Percentiles rank a stretch among this genome's conserved stretches.
Evolutionary conservation across 2,888 invertebrate species (phyloP).

Genomic region (Patella ulyssiponensis): DNA sequence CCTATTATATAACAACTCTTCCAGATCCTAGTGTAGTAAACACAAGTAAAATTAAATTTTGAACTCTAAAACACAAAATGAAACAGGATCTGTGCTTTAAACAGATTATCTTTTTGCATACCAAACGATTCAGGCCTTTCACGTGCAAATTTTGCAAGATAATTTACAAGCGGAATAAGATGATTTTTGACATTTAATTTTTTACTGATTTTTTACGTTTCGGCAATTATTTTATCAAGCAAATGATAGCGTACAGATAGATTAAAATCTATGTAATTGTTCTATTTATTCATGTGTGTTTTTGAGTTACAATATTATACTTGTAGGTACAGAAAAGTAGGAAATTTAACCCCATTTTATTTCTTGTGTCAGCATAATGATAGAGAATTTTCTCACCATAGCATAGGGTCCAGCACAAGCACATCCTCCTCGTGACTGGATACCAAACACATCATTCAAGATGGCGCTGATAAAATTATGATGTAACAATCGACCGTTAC

Average conservation of each 20-base stretch:
- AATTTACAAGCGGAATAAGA: neutral
- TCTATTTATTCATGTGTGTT: too few relatives aligned
- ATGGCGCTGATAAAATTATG: constrained; percentile 90
- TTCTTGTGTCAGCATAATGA: neutral
- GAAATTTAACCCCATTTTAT: neutral
- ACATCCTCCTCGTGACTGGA: constrained; percentile 78
- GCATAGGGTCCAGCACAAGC: constrained; percentile 88
- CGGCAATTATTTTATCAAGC: too few relatives aligned
- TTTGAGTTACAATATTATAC: too few relatives aligned
- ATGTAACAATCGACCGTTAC: constrained; percentile 84
- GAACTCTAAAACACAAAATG: too few relatives aligned
- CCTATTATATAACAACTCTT: too few relatives aligned
- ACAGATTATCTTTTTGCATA: neutral
- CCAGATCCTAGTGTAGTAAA: too few relatives aligned
- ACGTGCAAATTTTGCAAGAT: neutral
- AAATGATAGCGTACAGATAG: too few relatives aligned
- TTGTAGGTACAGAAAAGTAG: neutral
- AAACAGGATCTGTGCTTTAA: too few relatives aligned
- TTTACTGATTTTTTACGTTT: neutral
- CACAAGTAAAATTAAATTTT: too few relatives aligned
- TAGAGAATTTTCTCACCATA: constrained; percentile 48
- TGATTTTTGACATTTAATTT: neutral
- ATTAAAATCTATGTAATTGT: too few relatives aligned
- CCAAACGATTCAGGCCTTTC: neutral
- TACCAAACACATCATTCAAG: constrained; percentile 91